phyloP scores from a whole-genome alignment of 2,113 vertebrate genomes.

The Bathybates hornii region DNA sequence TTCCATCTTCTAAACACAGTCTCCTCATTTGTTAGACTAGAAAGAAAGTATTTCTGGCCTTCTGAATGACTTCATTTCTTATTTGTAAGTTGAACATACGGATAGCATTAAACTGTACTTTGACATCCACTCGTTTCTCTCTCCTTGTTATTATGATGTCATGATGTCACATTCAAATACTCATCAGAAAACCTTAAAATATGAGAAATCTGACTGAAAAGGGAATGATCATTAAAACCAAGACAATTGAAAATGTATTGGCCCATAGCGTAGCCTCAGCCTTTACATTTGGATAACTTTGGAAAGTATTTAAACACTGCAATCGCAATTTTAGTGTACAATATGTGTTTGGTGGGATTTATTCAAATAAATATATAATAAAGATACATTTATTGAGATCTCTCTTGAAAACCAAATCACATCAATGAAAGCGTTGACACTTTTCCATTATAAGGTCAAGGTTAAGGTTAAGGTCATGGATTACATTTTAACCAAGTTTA shows the following conservation, averaged over 20 bases:
- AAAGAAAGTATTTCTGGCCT: not conserved
- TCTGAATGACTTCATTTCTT: not conserved
- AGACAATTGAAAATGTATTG: not conserved
- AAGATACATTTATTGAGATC: no score
- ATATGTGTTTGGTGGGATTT: not conserved
- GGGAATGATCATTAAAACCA: not conserved
- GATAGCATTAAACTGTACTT: not conserved
- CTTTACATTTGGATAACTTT: not conserved
- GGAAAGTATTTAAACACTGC: not conserved
- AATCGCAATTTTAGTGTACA: not conserved
- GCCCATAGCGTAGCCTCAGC: accelerated
- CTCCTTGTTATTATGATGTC: not conserved
- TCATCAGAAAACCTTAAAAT: not conserved
- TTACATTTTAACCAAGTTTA: not conserved
- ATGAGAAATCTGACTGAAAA: not conserved
- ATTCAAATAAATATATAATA: not conserved
- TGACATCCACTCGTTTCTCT: not conserved
- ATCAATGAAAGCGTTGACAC: not conserved
- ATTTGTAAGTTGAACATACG: not conserved
- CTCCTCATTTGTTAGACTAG: not conserved
- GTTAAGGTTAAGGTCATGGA: not conserved
- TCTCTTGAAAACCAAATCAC: not conserved
- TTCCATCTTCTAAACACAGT: not conserved
- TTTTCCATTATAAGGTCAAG: not conserved
- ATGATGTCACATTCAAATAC: not conserved